phyloP scores from a whole-genome alignment of 2,113 vertebrate genomes.

The Argyrosomus japonicus region DNA sequence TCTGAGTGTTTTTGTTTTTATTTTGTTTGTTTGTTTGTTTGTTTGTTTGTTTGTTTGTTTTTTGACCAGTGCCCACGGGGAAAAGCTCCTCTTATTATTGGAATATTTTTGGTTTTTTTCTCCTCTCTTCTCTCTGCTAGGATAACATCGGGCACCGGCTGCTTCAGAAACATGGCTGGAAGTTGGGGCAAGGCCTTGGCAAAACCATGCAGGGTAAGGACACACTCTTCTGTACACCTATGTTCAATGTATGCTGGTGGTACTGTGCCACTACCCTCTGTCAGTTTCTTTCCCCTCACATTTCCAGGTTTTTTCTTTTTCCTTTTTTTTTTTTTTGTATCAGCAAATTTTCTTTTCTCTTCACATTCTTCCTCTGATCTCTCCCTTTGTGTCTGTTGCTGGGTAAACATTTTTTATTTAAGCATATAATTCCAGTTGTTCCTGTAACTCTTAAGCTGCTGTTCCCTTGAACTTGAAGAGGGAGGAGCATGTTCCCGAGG shows the following conservation, averaged over 20 bases:
- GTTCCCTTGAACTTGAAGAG: constrained; percentile 24
- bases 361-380: constrained; percentile 49
- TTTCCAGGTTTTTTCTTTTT: constrained; percentile 33
- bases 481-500: constrained; percentile 19
- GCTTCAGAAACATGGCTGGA: constrained; percentile 99
- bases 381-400: constrained; percentile 44
- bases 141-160: constrained; percentile 99
- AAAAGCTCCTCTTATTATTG: constrained; percentile 99
- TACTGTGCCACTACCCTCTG: constrained; percentile 33
- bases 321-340: constrained; percentile 28
- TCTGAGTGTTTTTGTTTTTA: constrained; percentile 74
- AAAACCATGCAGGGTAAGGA: constrained; percentile 99
- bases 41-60: constrained; percentile 32
- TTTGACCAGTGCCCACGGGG: constrained; percentile 84
- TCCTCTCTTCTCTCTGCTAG: constrained; percentile 95
- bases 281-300: constrained; percentile 42
- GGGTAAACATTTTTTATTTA: constrained; percentile 30
- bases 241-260: constrained; percentile 40
- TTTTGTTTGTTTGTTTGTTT: constrained; percentile 49
- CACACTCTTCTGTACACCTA: constrained; percentile 37
- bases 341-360: constrained; percentile 45
- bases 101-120: constrained; percentile 99
- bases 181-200: constrained; percentile 98
- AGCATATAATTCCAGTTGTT: constrained; percentile 16
- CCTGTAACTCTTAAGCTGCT: constrained; percentile 30